Evolutionary conservation across 1,140 invertebrate species (phyloP), one percentile per base, ranked within the genome.

Genomic region (Mizuhopecten yessoensis): DNA sequence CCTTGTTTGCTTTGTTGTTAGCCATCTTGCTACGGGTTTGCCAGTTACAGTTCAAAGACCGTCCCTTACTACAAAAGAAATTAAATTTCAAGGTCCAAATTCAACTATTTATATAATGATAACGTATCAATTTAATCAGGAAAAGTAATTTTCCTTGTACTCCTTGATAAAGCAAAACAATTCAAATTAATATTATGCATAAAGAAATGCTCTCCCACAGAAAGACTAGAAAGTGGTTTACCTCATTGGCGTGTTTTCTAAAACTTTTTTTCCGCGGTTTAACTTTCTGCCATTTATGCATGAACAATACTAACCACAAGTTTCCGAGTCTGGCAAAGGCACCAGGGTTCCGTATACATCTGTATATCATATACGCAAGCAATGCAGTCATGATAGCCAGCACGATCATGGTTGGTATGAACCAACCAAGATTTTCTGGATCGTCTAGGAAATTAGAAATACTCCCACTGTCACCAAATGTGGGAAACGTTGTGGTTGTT

Each of bases 391-490:
- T 87, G 11, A 33, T 29, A 0, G 91, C 91, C 33, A 88, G 17
- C 2, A 90, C 33, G 13, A 92, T 88, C 39, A 92, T 88, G 0
- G 91, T 88, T 0, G 91, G 91, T 0, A 92, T 89, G 87, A 92
- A 92, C 91, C 91, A 92, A 2, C 87, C 89, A 11, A 92, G 42
- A 23, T 89, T 45, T 39, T 90, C 88, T 15, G 75, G 87, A 29
- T 87, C 75, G 13, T 89, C 88, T 20, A 92, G 90, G 33, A 90
- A 90, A 23, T 33, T 86, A 34, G 34, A 49, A 11, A 42, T 75
- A 17, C 49, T 86, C 13, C 36, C 75, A 45, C 87, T 33, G 33
- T 87, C 89, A 75, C 57, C 57, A 75, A 75, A 75, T 5, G 5
- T 75, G n/a, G 57, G 57, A 75, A 75, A 75, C 57, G 49, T 75